Base-by-base conservation (phyloP, 2,797 vertebrate species). In the Allobates femoralis region DNA sequence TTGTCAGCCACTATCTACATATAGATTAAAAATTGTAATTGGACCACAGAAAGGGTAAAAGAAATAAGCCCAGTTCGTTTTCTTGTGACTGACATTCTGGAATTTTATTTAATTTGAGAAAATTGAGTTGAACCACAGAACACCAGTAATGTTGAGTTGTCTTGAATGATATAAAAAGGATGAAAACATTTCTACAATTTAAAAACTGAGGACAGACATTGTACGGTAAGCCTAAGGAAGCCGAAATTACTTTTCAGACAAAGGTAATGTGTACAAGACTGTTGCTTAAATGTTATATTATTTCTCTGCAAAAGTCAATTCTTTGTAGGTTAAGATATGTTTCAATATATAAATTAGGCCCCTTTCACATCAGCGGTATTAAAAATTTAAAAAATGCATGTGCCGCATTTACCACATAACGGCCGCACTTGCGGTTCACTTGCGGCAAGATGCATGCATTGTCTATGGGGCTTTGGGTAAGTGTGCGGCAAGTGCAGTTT, bases 21-120 rank as follows among this genome's bases (percentile, higher is more conserved):
- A 97, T 97, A 98, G 97, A 98, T 98, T 98, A 98, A 97, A 97
- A 96, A 95, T 94, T 93, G 94, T 97, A 97, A 98, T 97, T 97
- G 97, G 96, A 94, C 95, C 93, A 93, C 94, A 94, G 95, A 96
- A 95, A 93, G 95, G 96, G 96, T 96, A 96, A 96, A 94, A 93
- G 95, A 95, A 96, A 96, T 94, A 94, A 93, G 92, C 94, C 94
- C 93, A 93, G 93, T 95, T 95, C 94, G 91, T 91, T 94, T 88
- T 94, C 96, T 89, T 89, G 92, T 94, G 96, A 97, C 94, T 96
- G 97, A 96, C 96, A 96, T 95, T 93, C 93, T 91, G 96, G 93
- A 93, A 96, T 96, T 96, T 95, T 94, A 94, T 95, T 95, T 96
- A 96, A 96, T 96, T 94, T 92, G 94, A 95, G 96, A 95, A 96